Base-by-base conservation (phyloP, 2,888 invertebrate species). In the Crocallis elinguaria region DNA sequence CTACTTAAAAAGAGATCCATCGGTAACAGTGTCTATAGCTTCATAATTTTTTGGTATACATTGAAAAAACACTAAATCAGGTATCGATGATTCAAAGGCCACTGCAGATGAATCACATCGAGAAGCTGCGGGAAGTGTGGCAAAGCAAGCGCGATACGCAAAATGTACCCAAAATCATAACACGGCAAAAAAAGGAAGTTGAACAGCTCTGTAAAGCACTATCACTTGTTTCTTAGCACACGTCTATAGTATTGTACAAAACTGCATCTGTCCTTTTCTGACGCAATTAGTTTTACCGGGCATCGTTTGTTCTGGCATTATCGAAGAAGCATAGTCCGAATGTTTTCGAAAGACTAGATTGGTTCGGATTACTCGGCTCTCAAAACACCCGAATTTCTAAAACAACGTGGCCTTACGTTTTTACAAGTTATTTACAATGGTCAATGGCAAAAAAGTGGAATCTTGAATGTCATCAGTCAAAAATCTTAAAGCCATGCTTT, bases 21-120 rank as follows among this genome's bases (percentile, higher is more conserved):
- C 90, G 90, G 89, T 91, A 91, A 90, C 90, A 78, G 86, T 79
- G 75, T 85, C 78, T 82, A 86, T 84, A 88, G 87, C 88, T 81
- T 87, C 85, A 79, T 86, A 75, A 60, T 82, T 86, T 88, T 90
- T 90, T 88, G 90, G 88, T 89, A 89, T 89, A 88, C 84, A 88
- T 88, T 88, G 86, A 87, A 86, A 83, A 82, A 82, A 82, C 79
- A 83, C 73, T 75, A 69, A 79, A 85, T 88, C 88, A 89, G 87
- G 86, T 88, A 88, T 87, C 86, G 78, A 74, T 74, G 66, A 77
- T 75, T 71, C 64, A 67, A 69, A 71, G 64, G 66, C 65, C 62
- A 61, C 53, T 56, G 43, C 45, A 13, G 33, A 51, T 49, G 50
- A 45, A 54, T 56, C 57, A 41, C 17, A 45, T 14, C 16, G 49